Conservation (phyloP, 2,888 invertebrate genomes). For the Alentia gelatinosa region DNA sequence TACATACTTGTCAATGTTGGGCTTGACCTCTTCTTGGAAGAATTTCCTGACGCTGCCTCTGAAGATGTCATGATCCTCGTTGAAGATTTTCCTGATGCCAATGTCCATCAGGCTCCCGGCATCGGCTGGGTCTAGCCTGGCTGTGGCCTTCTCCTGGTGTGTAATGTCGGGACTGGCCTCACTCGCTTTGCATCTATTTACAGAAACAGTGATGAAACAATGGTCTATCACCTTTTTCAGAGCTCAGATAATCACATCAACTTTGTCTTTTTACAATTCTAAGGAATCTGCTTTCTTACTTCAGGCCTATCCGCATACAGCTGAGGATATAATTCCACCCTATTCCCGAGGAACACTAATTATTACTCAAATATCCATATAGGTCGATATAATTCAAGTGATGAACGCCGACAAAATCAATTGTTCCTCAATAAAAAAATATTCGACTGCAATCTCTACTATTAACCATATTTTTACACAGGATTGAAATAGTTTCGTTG, state of each 20-base stretch:
- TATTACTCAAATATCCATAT: neutral
- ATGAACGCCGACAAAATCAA: too few species aligned
- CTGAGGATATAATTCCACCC: neutral
- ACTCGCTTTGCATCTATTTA: neutral
- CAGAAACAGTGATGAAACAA: neutral
- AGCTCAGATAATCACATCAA: neutral
- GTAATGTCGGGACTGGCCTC: neutral
- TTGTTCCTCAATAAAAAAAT: too few species aligned
- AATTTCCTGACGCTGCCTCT: slow-evolving; percentile 79
- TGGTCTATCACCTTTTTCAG: neutral
- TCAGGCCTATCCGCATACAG: neutral
- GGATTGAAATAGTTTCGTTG: too few species aligned
- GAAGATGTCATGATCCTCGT: slow-evolving; percentile 81
- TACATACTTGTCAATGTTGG: slow-evolving; percentile 71
- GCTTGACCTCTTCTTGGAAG: slow-evolving; percentile 80
- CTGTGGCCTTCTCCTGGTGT: slow-evolving; percentile 84
- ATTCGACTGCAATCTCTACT: too few species aligned
- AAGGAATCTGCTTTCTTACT: neutral
- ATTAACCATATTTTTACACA: too few species aligned
- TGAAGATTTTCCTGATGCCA: slow-evolving; percentile 80
- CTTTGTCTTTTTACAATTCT: neutral
- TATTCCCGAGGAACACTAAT: neutral
- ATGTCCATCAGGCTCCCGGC: slow-evolving; percentile 78
- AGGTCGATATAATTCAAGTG: too few species aligned
- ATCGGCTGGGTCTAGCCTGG: slow-evolving; percentile 73